A percentile compares a stretch with the other conserved stretches of the same genome.
Evolutionary conservation across 2,888 invertebrate genomes (phyloP).

Genomic region (Torymus auratus): DNA sequence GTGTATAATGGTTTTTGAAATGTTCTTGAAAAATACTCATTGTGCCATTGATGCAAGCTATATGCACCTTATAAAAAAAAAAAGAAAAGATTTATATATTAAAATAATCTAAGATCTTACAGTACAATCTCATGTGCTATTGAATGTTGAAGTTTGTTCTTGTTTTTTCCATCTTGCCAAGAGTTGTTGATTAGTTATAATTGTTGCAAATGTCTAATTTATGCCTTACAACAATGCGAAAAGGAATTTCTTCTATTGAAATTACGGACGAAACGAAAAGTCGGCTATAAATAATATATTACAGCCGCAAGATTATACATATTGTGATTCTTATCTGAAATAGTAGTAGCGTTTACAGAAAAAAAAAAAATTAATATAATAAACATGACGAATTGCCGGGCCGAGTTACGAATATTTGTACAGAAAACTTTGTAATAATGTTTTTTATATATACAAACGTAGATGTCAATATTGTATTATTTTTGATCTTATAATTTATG

Average conservation of each 20-base stretch:
- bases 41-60: slow-evolving; percentile 23
- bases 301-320: slow-evolving; percentile 7
- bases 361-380: neutral
- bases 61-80: slow-evolving; percentile 13
- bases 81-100: slow-evolving; percentile 1
- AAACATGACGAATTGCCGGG: neutral
- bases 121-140: slow-evolving; percentile 21
- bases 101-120: slow-evolving; percentile 1
- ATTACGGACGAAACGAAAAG: neutral
- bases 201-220: slow-evolving; percentile 45
- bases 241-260: neutral
- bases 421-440: slow-evolving; percentile 20
- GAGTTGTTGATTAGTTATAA: slow-evolving; percentile 50
- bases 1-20: slow-evolving; percentile 12
- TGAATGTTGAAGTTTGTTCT: slow-evolving; percentile 14
- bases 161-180: slow-evolving; percentile 38
- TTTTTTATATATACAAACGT: slow-evolving; percentile 29
- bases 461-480: slow-evolving; percentile 9
- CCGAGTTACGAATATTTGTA: slow-evolving; percentile 27
- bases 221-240: slow-evolving; percentile 20
- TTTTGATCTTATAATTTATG: slow-evolving; percentile 7
- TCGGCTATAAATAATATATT: slow-evolving; percentile 15
- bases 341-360: neutral
- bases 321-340: neutral
- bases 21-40: slow-evolving; percentile 2